Conservation (phyloP, 2,888 invertebrate species). For the Troides helena region DNA sequence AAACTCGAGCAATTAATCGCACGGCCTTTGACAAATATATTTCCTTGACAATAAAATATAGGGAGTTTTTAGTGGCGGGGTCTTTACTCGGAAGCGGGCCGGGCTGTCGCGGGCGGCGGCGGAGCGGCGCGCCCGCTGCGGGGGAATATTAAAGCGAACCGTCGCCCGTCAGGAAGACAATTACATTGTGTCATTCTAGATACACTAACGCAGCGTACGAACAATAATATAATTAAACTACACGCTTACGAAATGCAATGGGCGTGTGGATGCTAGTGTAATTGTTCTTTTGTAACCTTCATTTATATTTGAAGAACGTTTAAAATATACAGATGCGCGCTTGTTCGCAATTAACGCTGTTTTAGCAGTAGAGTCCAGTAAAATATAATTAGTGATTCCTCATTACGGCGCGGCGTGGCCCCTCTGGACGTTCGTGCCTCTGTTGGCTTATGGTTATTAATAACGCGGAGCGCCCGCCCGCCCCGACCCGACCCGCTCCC, state of each 20-base stretch:
- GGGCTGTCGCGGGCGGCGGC: constrained; percentile 64
- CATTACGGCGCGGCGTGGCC: constrained; percentile 76
- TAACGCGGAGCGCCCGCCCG: constrained; percentile 63
- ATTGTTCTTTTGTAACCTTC: constrained; percentile 12
- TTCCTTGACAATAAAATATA: constrained; percentile 76
- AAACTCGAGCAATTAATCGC: constrained; percentile 68
- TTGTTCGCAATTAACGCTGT: constrained; percentile 58
- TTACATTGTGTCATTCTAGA: constrained; percentile 61
- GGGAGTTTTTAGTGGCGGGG: constrained; percentile 66
- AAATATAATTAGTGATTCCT: constrained; percentile 81
- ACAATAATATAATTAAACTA: constrained; percentile 6
- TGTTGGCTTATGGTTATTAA: constrained; percentile 81
- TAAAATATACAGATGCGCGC: constrained; percentile 39
- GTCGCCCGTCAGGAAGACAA: constrained; percentile 52
- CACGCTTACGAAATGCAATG: not conserved
- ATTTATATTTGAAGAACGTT: constrained; percentile 30
- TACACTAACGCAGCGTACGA: constrained; percentile 33
- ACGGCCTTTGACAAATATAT: constrained; percentile 73
- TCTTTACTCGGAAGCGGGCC: constrained; percentile 62
- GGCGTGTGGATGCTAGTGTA: not conserved
- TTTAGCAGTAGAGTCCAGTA: constrained; percentile 75
- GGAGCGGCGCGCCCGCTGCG: constrained; percentile 63
- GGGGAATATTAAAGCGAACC: constrained; percentile 73
- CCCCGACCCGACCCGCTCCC: constrained; percentile 39
- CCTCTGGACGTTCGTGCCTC: constrained; percentile 81